Conservation (phyloP, 2,797 vertebrate species). For the Platalea minor region DNA sequence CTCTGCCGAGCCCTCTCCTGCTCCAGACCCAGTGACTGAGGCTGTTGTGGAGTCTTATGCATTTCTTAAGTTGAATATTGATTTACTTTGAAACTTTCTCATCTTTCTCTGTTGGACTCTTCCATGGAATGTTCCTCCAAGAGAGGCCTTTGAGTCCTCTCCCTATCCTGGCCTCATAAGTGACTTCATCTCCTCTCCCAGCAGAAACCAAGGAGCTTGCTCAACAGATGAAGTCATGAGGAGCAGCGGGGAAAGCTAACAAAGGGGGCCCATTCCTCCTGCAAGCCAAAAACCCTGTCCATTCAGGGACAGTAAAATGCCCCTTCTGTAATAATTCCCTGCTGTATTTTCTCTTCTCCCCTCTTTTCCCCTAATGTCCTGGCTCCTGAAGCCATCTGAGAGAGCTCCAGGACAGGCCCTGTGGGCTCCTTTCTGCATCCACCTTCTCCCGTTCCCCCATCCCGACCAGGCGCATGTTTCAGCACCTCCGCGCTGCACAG, state of each 20-base stretch:
- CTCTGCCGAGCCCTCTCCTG: neutral
- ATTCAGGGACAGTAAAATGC: neutral
- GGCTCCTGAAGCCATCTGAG: neutral
- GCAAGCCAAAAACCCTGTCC: neutral
- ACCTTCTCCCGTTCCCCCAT: fast-evolving
- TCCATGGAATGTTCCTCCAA: neutral
- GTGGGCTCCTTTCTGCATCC: neutral
- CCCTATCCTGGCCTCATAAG: neutral
- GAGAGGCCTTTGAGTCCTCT: neutral
- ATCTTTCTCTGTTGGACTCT: neutral
- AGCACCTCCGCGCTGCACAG: neutral
- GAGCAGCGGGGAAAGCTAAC: neutral
- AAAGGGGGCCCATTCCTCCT: neutral
- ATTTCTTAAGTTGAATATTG: neutral
- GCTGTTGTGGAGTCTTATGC: neutral
- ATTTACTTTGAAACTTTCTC: neutral
- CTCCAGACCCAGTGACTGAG: neutral
- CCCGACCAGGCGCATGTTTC: fast-evolving
- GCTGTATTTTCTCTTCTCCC: neutral
- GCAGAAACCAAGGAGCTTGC: neutral
- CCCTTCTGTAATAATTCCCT: neutral
- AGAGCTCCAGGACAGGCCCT: neutral
- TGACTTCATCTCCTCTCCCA: neutral
- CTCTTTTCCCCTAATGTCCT: neutral
- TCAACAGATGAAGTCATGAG: neutral